These are phyloP conservation scores for Drosophila emarginata DNA, from an alignment of 2,888 invertebrate genomes.

Conservation along the genomic window DNA sequence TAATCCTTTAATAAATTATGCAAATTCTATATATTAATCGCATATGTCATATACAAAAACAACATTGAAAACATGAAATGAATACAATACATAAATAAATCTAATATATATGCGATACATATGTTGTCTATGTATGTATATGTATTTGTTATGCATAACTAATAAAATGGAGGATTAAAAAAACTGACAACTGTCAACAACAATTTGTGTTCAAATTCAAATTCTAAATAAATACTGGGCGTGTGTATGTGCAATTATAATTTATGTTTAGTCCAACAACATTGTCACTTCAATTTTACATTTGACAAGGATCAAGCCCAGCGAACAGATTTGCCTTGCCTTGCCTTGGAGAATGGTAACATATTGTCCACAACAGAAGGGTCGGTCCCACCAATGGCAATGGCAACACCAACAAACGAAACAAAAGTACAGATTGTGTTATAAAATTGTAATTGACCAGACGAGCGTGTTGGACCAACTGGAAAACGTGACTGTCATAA, in stretches of 20 bases:
- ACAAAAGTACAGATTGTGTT: slow-evolving; percentile 54
- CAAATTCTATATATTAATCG: neutral
- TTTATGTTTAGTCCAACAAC: slow-evolving; percentile 42
- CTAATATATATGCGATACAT: neutral
- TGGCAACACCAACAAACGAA: slow-evolving; percentile 1
- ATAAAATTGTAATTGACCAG: slow-evolving; percentile 67
- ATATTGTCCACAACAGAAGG: slow-evolving; percentile 1
- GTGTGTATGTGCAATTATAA: slow-evolving; percentile 24
- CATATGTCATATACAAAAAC: neutral
- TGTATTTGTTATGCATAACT: slow-evolving; percentile 4
- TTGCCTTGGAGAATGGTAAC: slow-evolving; percentile 1
- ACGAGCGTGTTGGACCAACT: slow-evolving; percentile 31
- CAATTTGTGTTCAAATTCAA: slow-evolving; percentile 42
- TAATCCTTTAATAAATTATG: neutral
- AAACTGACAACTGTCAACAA: slow-evolving; percentile 54
- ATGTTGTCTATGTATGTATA: neutral
- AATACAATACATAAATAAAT: slow-evolving; percentile 8
- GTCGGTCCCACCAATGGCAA: neutral
- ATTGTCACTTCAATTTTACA: slow-evolving; percentile 65
- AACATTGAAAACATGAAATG: slow-evolving; percentile 2
- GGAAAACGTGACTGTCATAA: slow-evolving; percentile 16
- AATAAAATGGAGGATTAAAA: slow-evolving; percentile 3
- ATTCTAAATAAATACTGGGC: slow-evolving; percentile 3
- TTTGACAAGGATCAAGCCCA: slow-evolving; percentile 39
- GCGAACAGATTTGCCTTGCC: slow-evolving; percentile 1